Conservation (phyloP, 2,797 vertebrate species). For the Clarias platycephalus region DNA sequence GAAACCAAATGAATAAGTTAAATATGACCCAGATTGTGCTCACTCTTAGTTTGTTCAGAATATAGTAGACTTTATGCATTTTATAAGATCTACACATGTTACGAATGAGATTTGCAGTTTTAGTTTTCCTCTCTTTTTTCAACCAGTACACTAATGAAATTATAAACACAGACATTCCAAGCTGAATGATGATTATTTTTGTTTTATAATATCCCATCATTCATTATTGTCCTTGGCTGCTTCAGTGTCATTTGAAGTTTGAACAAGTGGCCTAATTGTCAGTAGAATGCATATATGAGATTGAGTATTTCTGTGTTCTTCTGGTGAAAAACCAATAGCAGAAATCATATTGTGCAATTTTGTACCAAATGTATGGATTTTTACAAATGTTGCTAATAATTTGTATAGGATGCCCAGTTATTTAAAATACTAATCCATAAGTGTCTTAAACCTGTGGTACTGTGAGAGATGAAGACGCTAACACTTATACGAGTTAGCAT, state of each 20-base stretch:
- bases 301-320: slow-evolving; percentile 3
- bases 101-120: neutral
- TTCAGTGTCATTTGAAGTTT: neutral
- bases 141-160: neutral
- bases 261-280: neutral
- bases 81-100: neutral
- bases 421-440: slow-evolving; percentile 1
- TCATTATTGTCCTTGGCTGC: neutral
- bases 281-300: neutral
- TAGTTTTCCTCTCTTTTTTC: neutral
- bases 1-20: neutral
- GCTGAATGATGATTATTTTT: neutral
- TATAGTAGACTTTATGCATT: neutral
- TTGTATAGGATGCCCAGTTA: slow-evolving; percentile 12
- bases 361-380: neutral
- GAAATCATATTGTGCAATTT: neutral
- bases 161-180: slow-evolving; percentile 2
- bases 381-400: slow-evolving; percentile 3
- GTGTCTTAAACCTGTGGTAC: slow-evolving; percentile 22
- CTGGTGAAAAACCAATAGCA: neutral
- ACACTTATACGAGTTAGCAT: neutral
- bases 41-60: neutral
- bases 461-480: slow-evolving; percentile 11
- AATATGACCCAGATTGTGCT: neutral
- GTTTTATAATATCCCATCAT: neutral